A percentile compares a stretch with the other conserved stretches of the same genome.
Evolutionary conservation across 2,113 vertebrate genomes (phyloP).

Genomic region (Caloenas nicobarica): DNA sequence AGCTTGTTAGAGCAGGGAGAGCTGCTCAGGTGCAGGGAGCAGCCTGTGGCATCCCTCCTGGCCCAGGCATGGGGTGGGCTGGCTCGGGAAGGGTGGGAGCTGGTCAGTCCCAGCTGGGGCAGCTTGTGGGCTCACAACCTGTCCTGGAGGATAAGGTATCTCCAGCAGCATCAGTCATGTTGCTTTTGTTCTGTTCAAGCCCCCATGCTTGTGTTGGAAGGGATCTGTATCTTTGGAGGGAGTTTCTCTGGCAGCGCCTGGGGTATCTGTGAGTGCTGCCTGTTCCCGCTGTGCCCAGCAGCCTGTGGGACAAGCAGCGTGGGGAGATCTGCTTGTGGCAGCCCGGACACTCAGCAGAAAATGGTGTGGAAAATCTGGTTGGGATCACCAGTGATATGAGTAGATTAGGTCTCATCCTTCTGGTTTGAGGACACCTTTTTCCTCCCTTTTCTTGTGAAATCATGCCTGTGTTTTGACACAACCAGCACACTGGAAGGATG

Average conservation of each 20-base stretch:
- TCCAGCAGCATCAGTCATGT: not conserved
- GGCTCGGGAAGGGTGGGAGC: not conserved
- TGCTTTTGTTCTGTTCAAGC: not conserved
- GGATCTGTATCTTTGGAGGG: not conserved
- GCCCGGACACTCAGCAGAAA: not conserved
- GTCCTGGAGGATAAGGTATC: not conserved
- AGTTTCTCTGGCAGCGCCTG: not conserved
- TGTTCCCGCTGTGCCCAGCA: not conserved
- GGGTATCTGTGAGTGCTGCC: not conserved
- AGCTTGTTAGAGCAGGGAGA: not conserved
- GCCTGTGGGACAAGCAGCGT: not conserved
- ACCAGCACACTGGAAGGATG: accelerated
- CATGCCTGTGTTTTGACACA: not conserved
- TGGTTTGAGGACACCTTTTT: not conserved
- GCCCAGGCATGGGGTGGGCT: accelerated
- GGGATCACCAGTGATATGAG: not conserved
- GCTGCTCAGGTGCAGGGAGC: not conserved
- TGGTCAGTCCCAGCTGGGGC: not conserved
- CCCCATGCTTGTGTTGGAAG: not conserved
- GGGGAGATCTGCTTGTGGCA: not conserved
- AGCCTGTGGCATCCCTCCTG: not conserved
- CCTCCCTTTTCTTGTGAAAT: not conserved
- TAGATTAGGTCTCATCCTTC: not conserved
- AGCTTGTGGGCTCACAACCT: not conserved
- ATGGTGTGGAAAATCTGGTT: not conserved